phyloP scores from a whole-genome alignment of 2,888 invertebrate genomes.

The Chrysomela aeneicollis region DNA sequence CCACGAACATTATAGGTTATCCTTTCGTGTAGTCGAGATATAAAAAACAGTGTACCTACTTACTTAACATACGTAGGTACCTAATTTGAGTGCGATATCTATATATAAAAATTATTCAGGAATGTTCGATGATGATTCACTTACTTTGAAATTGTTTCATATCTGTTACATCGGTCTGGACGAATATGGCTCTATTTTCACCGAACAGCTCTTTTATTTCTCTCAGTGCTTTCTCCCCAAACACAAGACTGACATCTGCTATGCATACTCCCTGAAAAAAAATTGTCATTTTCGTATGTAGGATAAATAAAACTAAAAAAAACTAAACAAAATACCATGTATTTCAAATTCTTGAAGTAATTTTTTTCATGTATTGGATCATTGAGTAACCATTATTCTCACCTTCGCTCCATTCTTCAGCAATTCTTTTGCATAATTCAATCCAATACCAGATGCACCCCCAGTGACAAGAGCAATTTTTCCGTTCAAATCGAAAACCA shows the following conservation, averaged over 20 bases:
- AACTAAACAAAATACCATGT: no score
- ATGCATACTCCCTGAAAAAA: constrained; percentile 41
- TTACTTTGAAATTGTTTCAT: constrained; percentile 37
- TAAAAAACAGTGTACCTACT: no score
- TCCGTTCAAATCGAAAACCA: constrained; percentile 47
- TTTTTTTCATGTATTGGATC: no score
- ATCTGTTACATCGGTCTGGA: constrained; percentile 42
- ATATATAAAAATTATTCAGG: no score
- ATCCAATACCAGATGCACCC: constrained; percentile 65
- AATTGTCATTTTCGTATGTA: neutral
- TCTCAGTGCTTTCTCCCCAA: constrained; percentile 36
- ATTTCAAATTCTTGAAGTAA: no score
- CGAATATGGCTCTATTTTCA: constrained; percentile 41
- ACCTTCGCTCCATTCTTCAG: constrained; percentile 59
- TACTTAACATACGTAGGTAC: no score
- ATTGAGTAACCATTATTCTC: no score
- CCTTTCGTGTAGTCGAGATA: no score
- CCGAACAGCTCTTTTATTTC: constrained; percentile 45
- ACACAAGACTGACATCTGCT: constrained; percentile 38
- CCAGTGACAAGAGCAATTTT: constrained; percentile 62
- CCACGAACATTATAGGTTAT: no score
- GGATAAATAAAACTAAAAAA: no score
- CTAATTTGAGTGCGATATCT: no score
- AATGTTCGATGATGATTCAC: constrained; percentile 7
- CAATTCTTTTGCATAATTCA: constrained; percentile 60